These are phyloP conservation scores for Aurelia sp. DNA, from an alignment of 30 jellyfish, hydroid and myxozoan species.

Conservation along the genomic window DNA sequence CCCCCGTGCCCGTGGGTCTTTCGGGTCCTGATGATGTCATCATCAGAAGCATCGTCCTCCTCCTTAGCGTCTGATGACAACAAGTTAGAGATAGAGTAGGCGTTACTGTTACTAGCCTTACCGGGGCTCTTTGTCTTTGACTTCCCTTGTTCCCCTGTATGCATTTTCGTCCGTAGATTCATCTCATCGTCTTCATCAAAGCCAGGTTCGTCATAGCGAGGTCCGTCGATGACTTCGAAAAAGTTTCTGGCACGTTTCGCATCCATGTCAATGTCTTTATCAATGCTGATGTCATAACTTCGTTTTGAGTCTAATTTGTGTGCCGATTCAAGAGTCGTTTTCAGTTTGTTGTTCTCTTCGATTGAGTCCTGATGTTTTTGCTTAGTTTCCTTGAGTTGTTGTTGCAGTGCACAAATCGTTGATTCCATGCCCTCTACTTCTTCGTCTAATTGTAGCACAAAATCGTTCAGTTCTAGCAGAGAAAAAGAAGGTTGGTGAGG, in stretches of 20 bases:
- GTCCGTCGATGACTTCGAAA: constrained; percentile 8
- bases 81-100: constrained; percentile 34
- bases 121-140: constrained; percentile 6
- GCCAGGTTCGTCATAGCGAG: neutral
- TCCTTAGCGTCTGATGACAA: constrained; percentile 21
- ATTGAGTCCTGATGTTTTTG: constrained; percentile 33
- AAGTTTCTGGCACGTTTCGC: constrained; percentile 3
- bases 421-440: constrained; percentile 98
- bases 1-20: constrained; percentile 22
- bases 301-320: constrained; percentile 3
- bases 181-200: constrained; percentile 10
- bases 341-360: constrained; percentile 15
- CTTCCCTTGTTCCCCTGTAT: constrained; percentile 18
- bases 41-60: constrained; percentile 23
- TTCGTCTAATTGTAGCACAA: constrained; percentile 92
- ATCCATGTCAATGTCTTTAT: constrained; percentile 17
- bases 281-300: neutral
- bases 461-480: constrained; percentile 84
- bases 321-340: neutral
- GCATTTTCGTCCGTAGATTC: constrained; percentile 11
- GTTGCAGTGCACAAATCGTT: constrained; percentile 91
- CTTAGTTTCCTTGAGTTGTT: constrained; percentile 76
- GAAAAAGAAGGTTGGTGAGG: neutral
- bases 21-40: constrained; percentile 12
- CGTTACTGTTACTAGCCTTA: constrained; percentile 38